Base-by-base conservation (phyloP, 2,113 vertebrate species). In the Rhinolophus ferrumequinum region DNA sequence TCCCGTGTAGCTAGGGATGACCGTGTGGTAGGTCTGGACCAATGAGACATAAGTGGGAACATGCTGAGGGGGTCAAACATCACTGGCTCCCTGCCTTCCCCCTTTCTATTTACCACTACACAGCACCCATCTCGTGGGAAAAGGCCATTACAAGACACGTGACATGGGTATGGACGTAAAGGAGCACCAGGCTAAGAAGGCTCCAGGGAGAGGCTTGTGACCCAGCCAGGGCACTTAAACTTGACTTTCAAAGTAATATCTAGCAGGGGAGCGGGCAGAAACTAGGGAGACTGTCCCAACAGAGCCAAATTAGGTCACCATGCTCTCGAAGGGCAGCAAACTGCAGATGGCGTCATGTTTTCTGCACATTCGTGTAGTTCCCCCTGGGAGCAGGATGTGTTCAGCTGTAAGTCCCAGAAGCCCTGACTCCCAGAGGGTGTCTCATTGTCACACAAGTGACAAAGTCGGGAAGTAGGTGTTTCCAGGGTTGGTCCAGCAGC, bases 311-410 rank as follows among this genome's bases (percentile, higher is more conserved):
- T 1, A 10, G 30, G 28, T 60, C 28, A 1, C 76, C 16, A 2
- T 66, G 6, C 21, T 8, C 60, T 52, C 30, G 14, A 60, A 41
- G 35, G 84, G 58, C 44, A 35, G 52, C 6, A 38, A 3, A 28
- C 21, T 38, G 30, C 26, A 21, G 81, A 9, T 15, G 6, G 47
- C 11, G 33, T 44, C 33, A 1, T 21, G 3, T n/a, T 41, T 47
- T 35, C 7, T 77, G 54, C 19, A 15, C 35, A 0, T 64, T 19
- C 6, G 0, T 8, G 0, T 2, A 5, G 52, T 38, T 75, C 11
- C 72, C 85, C 70, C 58, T 80, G 11, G n/a, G 69, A 19, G 30
- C 5, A 4, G 41, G 41, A 18, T 24, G 19, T 62, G 28, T 58
- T 62, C 14, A 66, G 50, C 47, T 58, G 4, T 35, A 33, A 80